Base-by-base conservation (phyloP, 1,140 invertebrate species). In the Cydia amplana region DNA sequence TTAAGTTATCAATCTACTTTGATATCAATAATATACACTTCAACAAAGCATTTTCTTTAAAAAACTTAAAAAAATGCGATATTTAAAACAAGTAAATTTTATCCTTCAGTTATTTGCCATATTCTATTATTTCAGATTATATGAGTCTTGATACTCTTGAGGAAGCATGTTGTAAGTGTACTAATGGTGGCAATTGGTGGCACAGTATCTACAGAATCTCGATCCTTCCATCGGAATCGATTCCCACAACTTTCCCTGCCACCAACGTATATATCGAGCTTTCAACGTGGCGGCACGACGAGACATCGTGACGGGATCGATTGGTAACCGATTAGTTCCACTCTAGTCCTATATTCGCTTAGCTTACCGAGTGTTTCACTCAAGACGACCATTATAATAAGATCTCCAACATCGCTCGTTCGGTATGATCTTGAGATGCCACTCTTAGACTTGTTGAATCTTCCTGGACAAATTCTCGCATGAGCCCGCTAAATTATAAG, bases 191-290 rank as follows among this genome's bases (percentile, higher is more conserved):
- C 7, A 40, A 46, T 2, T 46, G 9, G 9, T 40, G 36, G 36
- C 7, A 40, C 9, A 60, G 55, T 25, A 67, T 67, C 64, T 14
- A 36, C 28, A 67, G 25, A 32, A 67, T 67, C 64, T 32, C 28
- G 14, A 32, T 67, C 64, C 25, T 67, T 64, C 25, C 28, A 4
- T n/a, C 5, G 5, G 64, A 32, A 32, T 67, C 64, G 65, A 70
- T 70, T 70, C 65, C 65, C 65, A 70, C 65, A 70, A 70, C 65
- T 70, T 70, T 70, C 65, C 65, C 65, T 40, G 28, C 36, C 65
- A 36, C 65, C 16, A 36, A 32, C 65, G 16, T 70, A 40, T 67
- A 40, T 43, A 65, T 36, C 64, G 65, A 70, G 65, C 65, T 70
- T 70, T 70, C 65, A 70, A 70, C 65, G 9, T 70, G 65, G 28